Base-by-base conservation (phyloP, 2,113 vertebrate genomes). In the Notiomystis cincta region DNA sequence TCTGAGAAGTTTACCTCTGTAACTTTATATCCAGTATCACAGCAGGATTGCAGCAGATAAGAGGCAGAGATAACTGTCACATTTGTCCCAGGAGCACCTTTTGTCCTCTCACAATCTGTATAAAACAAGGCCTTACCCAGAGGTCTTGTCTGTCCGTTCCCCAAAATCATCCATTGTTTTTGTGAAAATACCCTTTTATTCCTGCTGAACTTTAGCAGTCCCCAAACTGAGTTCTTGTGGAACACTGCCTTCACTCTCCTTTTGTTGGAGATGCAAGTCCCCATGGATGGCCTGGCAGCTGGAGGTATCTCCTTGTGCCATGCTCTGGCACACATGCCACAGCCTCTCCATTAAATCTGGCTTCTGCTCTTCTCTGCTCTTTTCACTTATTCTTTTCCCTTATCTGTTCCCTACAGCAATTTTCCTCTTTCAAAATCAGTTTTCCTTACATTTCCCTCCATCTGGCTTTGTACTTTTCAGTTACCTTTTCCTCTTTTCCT, bases 401-500 rank as follows among this genome's bases (percentile, higher is more conserved):
- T 96, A 94, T 95, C 95, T 90, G 35, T 33, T 91, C 64, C 57
- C 35, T 38, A 60, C 92, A 94, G 94, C 62, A 73, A 47, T 93
- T 90, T 66, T n/a, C 33, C 54, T 44, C 66, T 94, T 92, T 87
- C 53, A 72, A 33, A 81, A 94, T 85, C 13, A 69, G 38, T 84
- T 67, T 87, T 87, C 38, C 47, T 71, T 81, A 2, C 16, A n/a
- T 64, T 78, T 50, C 31, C 30, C 50, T 56, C 40, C 5, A 3
- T 58, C 54, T 60, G 60, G 27, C n/a, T 89, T 82, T 6, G 4
- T 53, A 51, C n/a, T 84, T 78, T 56, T 51, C 73, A 60, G 31
- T 69, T 44, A 72, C 50, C 22, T 92, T 90, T 66, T 54, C 54
- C 47, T 60, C 33, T 79, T 66, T 48, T 87, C 69, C 86, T 44